These are phyloP conservation scores for Cistogaster globosa DNA, from an alignment of 2,888 invertebrate genomes.

Conservation along the genomic window DNA sequence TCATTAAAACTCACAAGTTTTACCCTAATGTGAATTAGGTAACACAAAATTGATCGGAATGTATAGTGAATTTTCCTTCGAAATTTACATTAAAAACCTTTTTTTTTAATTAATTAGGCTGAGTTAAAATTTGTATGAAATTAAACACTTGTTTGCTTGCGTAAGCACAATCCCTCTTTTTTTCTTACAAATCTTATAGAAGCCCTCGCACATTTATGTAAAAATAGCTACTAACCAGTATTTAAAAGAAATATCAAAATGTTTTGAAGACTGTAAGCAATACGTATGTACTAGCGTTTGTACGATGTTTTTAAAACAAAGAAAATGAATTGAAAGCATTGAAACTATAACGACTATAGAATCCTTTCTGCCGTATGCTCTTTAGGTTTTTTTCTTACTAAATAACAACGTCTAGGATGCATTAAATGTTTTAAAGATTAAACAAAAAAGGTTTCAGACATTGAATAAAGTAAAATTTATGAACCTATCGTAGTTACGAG, in stretches of 20 bases:
- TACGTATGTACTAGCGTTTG: neutral
- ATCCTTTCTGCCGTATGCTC: neutral
- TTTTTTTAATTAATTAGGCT: no score
- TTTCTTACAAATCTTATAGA: neutral
- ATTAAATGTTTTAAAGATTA: constrained; percentile 40
- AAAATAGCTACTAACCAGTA: no score
- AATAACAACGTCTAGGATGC: constrained; percentile 22
- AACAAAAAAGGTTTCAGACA: constrained; percentile 7
- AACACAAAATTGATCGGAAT: no score
- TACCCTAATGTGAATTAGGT: no score
- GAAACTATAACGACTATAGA: neutral
- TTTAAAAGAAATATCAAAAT: constrained; percentile 23
- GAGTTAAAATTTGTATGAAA: no score
- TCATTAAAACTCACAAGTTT: no score
- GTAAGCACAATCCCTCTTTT: neutral
- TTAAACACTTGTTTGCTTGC: no score
- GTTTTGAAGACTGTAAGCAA: constrained; percentile 6
- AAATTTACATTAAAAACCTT: no score
- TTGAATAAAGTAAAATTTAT: neutral
- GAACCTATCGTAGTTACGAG: constrained; percentile 6
- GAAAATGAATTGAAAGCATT: constrained; percentile 8
- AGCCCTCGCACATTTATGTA: constrained; percentile 18
- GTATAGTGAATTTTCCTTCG: no score
- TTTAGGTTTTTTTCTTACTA: neutral
- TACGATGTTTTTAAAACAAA: constrained; percentile 40